Evolutionary conservation across 2,888 invertebrate species (phyloP), one percentile per base, ranked within the genome.

Genomic region (Agonum fuliginosum): DNA sequence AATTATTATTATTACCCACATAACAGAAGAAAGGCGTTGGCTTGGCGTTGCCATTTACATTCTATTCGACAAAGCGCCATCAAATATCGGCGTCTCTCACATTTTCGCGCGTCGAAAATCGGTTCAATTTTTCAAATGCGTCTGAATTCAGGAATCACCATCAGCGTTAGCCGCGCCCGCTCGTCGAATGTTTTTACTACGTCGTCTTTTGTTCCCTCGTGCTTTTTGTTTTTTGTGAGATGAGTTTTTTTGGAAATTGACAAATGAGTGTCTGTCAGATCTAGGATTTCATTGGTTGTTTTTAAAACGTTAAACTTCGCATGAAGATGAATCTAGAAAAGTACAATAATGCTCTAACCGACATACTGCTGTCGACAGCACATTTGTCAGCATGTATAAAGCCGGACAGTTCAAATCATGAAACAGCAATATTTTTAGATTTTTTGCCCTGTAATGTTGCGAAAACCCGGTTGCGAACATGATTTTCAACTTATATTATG

Each of bases 101-200:
- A 46, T 22, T 51, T 22, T 20, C 22, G 22, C 51, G 51, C 22
- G 20, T n/a, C 51, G 22, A 51, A 51, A 51, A 51, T 22, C 46
- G 10, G n/a, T 51, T 51, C 51, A 22, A 51, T 51, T 22, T 51
- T 51, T 51, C 51, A 51, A 22, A 6, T 4, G 22, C 22, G 51
- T 0, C 51, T 51, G 51, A 51, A 51, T 12, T 22, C 46, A 46
- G 17, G 22, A 20, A 51, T 51, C 22, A n/a, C n/a, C n/a, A n/a
- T n/a, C n/a, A n/a, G n/a, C n/a, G n/a, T n/a, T n/a, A n/a, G 22
- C 51, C 51, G 22, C 51, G 2, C 22, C 51, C 51, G 20, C 51
- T 51, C 51, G 20, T 51, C 51, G 22, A 51, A 51, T 51, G 22
- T 51, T 51, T 51, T 51, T 51, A 51, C 51, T 51, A 22, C 51